phyloP scores from a whole-genome alignment of 2,113 vertebrate genomes.

The Paracanthobrama guichenoti region DNA sequence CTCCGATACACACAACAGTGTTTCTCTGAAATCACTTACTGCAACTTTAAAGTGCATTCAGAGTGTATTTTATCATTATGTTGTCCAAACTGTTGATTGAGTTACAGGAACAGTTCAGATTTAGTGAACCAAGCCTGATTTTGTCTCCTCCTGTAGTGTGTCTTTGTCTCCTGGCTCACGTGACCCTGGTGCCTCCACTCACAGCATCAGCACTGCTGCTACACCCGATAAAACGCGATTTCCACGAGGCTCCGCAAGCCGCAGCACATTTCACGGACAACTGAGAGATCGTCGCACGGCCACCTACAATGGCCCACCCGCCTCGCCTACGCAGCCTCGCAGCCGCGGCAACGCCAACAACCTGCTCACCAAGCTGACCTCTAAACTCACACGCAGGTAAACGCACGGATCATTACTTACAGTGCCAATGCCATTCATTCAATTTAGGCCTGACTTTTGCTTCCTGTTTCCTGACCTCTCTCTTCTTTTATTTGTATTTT shows the following conservation, averaged over 20 bases:
- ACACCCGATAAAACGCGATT: constrained; percentile 93
- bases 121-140: neutral
- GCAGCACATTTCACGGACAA: constrained; percentile 97
- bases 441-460: neutral
- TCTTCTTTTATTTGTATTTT: neutral
- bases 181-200: constrained; percentile 91
- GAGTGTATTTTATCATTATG: neutral
- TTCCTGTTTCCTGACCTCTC: neutral
- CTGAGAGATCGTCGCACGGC: constrained; percentile 92
- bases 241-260: constrained; percentile 89
- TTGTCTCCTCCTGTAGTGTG: constrained; percentile 66
- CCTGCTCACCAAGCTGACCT: constrained; percentile 95
- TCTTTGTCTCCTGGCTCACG: constrained; percentile 83
- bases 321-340: constrained; percentile 93
- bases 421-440: neutral
- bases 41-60: neutral
- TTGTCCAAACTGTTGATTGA: neutral
- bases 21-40: too few species aligned
- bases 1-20: too few species aligned
- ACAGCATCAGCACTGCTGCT: constrained; percentile 90
- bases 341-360: constrained; percentile 90
- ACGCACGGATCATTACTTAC: constrained; percentile 41
- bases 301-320: constrained; percentile 94
- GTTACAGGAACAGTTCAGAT: too few species aligned
- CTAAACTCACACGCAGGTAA: constrained; percentile 96